Base-by-base conservation (phyloP, 2,888 invertebrate species). In the Rhabditophanes sp. region DNA sequence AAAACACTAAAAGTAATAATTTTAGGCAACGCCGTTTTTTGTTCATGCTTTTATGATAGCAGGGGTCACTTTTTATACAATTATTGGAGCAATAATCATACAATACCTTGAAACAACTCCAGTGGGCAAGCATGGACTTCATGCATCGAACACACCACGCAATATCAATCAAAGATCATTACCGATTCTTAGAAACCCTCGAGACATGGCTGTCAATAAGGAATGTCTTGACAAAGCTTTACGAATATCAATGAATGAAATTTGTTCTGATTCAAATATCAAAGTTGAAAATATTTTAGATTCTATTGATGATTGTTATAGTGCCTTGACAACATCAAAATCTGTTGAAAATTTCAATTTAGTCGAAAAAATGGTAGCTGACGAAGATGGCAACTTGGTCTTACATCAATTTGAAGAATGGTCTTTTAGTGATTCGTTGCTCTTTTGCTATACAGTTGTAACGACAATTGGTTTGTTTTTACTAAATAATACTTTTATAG, bases 401-500 rank as follows among this genome's bases (percentile, higher is more conserved):
- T 6, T 32, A 7, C 6, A 5, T 40, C n/a, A 39, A 9, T 4
- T 33, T 9, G 26, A 42, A 28, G 36, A 41, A 8, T 58, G 60
- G 60, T 53, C 56, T 2, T 59, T 60, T 23, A 49, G 49, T 33
- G 57, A 60, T 30, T 46, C 55, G 0, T 46, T 60, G 18, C 40
- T 60, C 2, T 60, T 60, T 20, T 48, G 54, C 2, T 60, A 59
- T 31, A 60, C 60, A 4, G 50, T 60, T 3, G 59, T 60, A n/a
- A 60, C 58, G 12, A 60, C 60, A 1, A 60, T 60, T 20, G 60
- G 59, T 53, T 20, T 2, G 25, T 29, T 19, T 32, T n/a, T n/a
- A n/a, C n/a, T n/a, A n/a, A n/a, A n/a, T n/a, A 22, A 22, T 9
- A 9, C 9, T 9, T 9, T 9, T 22, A 9, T 9, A 9, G 9